Evolutionary conservation across 2,797 vertebrate species (phyloP), one percentile per base, ranked within the genome.

Genomic region (Carapus acus): DNA sequence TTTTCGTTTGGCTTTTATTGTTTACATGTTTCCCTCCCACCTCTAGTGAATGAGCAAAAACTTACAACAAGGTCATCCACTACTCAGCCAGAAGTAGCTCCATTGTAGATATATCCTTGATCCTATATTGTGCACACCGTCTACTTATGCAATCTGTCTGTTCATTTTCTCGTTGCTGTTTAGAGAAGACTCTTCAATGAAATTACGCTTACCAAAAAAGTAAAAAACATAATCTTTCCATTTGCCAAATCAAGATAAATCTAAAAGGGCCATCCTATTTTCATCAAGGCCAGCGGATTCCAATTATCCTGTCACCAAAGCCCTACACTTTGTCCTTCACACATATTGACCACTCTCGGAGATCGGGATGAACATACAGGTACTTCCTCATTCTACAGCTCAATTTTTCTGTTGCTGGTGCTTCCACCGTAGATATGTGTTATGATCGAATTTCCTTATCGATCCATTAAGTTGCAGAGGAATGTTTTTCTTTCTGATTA

Each of bases 201-300:
- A 83, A 80, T 49, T 42, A 56, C 71, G 52, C 70, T 63, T 38
- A 49, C 54, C 43, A 44, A 42, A 57, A 68, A 50, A 59, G 69
- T 67, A 56, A 51, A 67, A 59, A 78, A 75, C 80, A 85, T 83
- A 79, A 42, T 58, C 49, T 61, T 43, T 57, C 43, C 43, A 62
- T 62, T 59, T 53, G 49, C 64, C 38, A 36, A 36, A 55, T 62
- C 1, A 29, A 3, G 81, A 85, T 78, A 83, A 69, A 86, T 84
- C 84, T 78, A 22, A 78, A 85, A 83, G 80, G 64, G 45, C 60
- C 54, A 61, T 73, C 72, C 67, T 36, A 69, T 81, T 80, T 80
- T 57, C 37, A n/a, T 39, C 1, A 17, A 58, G 68, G 74, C 72
- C 67, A 58, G 67, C 55, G 62, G 80, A 81, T 71, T 58, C 55